Conservation (phyloP, 2,113 vertebrate genomes). For the Chionis minor region DNA sequence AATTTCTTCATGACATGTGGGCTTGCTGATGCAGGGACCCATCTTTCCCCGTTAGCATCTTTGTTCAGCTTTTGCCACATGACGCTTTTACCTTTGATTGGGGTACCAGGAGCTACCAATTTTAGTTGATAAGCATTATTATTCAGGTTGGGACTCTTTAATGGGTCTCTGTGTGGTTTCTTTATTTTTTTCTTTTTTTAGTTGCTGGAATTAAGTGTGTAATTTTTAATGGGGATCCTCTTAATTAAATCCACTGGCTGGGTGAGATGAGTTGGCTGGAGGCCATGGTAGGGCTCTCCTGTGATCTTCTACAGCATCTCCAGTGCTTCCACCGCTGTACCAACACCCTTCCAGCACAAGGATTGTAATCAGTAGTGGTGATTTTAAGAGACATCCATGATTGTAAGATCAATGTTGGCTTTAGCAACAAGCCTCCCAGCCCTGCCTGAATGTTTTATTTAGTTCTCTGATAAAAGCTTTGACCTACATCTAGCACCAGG, state of each 20-base stretch:
- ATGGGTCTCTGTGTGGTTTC: neutral
- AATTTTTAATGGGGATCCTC: neutral
- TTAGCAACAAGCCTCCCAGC: neutral
- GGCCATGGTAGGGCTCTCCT: neutral
- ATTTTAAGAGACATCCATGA: neutral
- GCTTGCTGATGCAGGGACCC: neutral
- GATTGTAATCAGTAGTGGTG: neutral
- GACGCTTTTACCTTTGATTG: neutral
- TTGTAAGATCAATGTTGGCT: constrained; percentile 5
- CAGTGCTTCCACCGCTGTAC: neutral
- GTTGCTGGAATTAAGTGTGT: neutral
- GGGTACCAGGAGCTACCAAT: neutral
- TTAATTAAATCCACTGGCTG: neutral
- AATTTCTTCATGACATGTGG: neutral
- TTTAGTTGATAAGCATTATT: neutral
- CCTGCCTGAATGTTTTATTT: constrained; percentile 44
- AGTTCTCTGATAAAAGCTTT: constrained; percentile 57
- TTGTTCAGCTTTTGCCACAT: neutral
- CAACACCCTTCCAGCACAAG: neutral
- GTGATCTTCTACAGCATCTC: neutral
- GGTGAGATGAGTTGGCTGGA: neutral
- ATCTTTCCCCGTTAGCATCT: neutral
- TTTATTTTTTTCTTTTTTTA: neutral
- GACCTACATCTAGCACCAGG: constrained; percentile 52
- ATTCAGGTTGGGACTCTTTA: neutral